Conservation (phyloP, 2,113 vertebrate species). For the Corythornis vintsioides region DNA sequence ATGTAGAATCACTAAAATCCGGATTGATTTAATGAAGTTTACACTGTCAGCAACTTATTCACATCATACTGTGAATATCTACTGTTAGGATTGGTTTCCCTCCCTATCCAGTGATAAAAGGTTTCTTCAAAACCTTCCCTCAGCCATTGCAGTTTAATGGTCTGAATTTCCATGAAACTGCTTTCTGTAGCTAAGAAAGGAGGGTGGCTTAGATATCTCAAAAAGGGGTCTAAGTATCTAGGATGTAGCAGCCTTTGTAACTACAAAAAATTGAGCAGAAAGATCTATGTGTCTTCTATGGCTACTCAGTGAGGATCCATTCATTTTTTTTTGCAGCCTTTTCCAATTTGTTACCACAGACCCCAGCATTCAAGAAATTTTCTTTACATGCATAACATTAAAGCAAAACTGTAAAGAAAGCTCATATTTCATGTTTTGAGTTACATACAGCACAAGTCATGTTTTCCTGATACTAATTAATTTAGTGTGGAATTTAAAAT, state of each 20-base stretch:
- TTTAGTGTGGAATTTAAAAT: background rate
- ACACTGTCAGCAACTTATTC: background rate
- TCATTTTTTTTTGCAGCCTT: background rate
- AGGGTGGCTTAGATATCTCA: background rate
- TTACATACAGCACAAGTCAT: background rate
- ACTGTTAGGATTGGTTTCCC: background rate
- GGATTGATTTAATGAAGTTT: background rate
- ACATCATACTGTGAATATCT: background rate
- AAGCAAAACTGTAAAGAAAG: background rate
- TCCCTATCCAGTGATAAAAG: background rate
- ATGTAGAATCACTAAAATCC: background rate
- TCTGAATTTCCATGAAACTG: background rate
- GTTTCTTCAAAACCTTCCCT: background rate
- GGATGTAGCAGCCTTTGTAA: background rate
- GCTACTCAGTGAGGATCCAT: background rate
- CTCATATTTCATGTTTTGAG: background rate
- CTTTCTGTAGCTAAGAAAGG: background rate
- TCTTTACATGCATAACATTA: background rate
- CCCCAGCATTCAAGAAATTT: background rate
- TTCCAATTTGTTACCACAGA: background rate
- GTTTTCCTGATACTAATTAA: background rate
- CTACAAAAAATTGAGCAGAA: background rate
- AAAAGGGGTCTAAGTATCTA: background rate
- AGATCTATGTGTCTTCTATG: background rate
- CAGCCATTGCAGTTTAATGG: background rate